Base-by-base conservation (phyloP, 2,797 vertebrate species). In the Acrossocheilus fasciatus region DNA sequence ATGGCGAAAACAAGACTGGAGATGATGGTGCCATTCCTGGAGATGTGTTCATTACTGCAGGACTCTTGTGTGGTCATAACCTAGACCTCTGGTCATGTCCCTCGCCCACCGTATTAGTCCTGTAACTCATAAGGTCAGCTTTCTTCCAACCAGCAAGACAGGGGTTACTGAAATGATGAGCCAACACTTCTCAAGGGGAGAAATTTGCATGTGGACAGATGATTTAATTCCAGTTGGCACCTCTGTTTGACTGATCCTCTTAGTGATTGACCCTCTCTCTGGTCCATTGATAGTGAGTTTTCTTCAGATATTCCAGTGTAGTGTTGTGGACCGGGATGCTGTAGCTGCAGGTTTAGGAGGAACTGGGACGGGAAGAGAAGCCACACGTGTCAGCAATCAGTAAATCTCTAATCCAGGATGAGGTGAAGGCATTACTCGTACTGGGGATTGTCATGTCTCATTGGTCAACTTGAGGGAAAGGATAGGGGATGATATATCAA, bases 341-440 rank as follows among this genome's bases (percentile, higher is more conserved):
- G 81, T 74, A 83, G 76, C 36, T 41, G 30, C 39, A 83, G 50
- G 84, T 89, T 41, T 69, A 62, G 57, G 41, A 62, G 54, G 68
- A 74, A 79, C 87, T 86, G 87, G 89, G 43, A 75, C 39, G 43
- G 75, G 54, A 39, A 84, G 91, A 92, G 91, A 88, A 83, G 89
- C 91, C 91, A 91, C 92, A 91, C 93, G 93, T 94, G 93, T 94
- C 93, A 89, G 93, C 93, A 88, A 92, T 93, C 90, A 92, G 92
- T 97, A 97, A 98, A 96, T 96, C 97, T 96, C 92, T 98, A 97
- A 98, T 98, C 97, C 97, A 90, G 86, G 92, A 95, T 6, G 73
- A 93, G 88, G 83, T 92, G 91, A 88, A 93, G 93, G 92, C 90
- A 88, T 91, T 92, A 92, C 91, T 91, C 90, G 91, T 87, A 90